A percentile compares a stretch with the other conserved stretches of the same genome.
These are phyloP conservation scores for Tapirus terrestris DNA, from an alignment of 2,113 vertebrate genomes.

Conservation along the genomic window DNA sequence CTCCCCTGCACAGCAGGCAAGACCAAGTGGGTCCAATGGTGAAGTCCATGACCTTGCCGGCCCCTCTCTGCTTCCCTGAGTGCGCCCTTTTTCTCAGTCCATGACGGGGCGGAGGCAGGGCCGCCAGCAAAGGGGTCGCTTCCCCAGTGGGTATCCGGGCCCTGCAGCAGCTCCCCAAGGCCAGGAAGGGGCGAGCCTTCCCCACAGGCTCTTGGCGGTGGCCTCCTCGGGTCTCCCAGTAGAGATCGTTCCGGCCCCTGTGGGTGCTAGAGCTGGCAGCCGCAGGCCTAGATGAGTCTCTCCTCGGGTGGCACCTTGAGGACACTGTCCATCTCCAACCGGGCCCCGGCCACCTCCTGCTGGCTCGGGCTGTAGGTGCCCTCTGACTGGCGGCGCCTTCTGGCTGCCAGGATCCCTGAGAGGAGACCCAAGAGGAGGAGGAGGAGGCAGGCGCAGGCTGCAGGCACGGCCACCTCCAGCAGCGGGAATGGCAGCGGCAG, in stretches of 20 bases:
- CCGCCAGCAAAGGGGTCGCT: neutral
- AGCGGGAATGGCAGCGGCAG: constrained; percentile 88
- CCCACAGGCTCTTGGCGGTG: neutral
- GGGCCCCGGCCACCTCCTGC: constrained; percentile 97
- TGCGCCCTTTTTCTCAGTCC: neutral
- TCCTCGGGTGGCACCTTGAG: constrained; percentile 98
- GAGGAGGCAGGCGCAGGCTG: constrained; percentile 92
- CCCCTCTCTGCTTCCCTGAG: constrained; percentile 65
- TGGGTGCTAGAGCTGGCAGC: neutral
- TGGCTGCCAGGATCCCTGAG: constrained; percentile 93
- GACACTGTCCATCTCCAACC: constrained; percentile 98
- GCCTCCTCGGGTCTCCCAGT: neutral
- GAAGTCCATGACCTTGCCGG: neutral
- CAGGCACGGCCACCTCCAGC: constrained; percentile 93
- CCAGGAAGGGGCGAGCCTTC: neutral
- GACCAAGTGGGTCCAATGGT: neutral
- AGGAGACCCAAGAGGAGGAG: constrained; percentile 91
- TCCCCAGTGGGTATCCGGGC: neutral
- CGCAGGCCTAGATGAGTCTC: constrained; percentile 83
- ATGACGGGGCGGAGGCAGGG: neutral
- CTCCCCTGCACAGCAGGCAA: neutral
- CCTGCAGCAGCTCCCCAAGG: neutral
- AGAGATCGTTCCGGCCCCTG: neutral
- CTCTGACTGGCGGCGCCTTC: constrained; percentile 96
- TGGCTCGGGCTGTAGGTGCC: constrained; percentile 98